Base-by-base conservation (phyloP, 1,140 invertebrate species). In the Drosophila sechellia region DNA sequence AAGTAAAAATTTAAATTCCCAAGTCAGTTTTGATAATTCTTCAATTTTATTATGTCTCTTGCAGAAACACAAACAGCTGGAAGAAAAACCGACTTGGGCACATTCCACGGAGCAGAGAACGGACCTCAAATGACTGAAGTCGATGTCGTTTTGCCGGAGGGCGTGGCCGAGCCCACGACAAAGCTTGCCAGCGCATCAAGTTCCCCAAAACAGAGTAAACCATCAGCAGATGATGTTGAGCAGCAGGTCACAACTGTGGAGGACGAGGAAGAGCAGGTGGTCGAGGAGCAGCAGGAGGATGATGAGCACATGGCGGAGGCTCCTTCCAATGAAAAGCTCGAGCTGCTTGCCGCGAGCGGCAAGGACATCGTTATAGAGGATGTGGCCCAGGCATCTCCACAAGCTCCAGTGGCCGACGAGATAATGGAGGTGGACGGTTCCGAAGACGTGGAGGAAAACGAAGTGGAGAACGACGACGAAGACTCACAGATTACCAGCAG, bases 81-180 rank as follows among this genome's bases (percentile, higher is more conserved):
- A 69, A 72, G 42, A 79, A 54, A 35, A 52, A 86, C 50, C 60
- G 55, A 75, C 58, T 74, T 43, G 55, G 77, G 49, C 63, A 89
- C 83, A 87, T 87, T 87, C 83, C 84, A 87, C 63, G 61, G 57
- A 69, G 64, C 59, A 72, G 40, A 63, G 43, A 48, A 60, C 57
- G 48, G 56, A 73, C 74, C 77, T 74, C 90, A 90, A 90, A 91
- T 91, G 90, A 91, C 90, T 87, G 90, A 91, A 85, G 90, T 91
- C 69, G 90, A 91, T 87, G 90, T 87, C 77, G 87, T 81, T 60
- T 86, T 91, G 83, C 90, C 90, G 63, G 90, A 91, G 78, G 86
- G 86, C 77, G 80, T 87, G 68, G 79, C 86, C 66, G 87, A 85
- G 73, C 78, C 85, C 69, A 85, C 73, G 69, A 84, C 77, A 53